phyloP scores from a whole-genome alignment of 2,797 vertebrate genomes.

The Anomalospiza imberbis region DNA sequence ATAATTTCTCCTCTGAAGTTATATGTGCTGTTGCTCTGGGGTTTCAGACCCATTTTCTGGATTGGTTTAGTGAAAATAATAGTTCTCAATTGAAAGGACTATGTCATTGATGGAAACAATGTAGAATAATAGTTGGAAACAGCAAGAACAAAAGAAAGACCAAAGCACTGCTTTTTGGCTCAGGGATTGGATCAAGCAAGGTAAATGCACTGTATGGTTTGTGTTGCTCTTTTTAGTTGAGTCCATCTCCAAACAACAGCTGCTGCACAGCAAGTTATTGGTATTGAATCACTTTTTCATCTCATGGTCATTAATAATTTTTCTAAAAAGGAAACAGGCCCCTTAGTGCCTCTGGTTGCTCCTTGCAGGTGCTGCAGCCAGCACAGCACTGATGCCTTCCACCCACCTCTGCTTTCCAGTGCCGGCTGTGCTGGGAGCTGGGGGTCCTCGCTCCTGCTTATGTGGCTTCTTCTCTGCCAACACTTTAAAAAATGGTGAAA shows the following conservation, averaged over 20 bases:
- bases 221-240: slow-evolving; percentile 36
- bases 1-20: background rate
- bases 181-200: background rate
- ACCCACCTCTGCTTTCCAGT: background rate
- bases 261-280: slow-evolving; percentile 53
- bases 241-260: slow-evolving; percentile 59
- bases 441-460: background rate
- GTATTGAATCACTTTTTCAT: slow-evolving; percentile 55
- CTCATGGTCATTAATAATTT: slow-evolving; percentile 68
- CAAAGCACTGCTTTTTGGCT: background rate
- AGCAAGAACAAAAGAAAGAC: background rate
- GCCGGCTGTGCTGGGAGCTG: background rate
- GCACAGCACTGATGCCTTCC: background rate
- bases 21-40: background rate
- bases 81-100: background rate
- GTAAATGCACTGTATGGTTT: background rate
- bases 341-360: slow-evolving; percentile 15
- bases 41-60: background rate
- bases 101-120: background rate
- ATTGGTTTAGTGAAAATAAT: background rate
- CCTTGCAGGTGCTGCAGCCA: background rate
- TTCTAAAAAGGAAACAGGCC: slow-evolving; percentile 56
- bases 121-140: background rate
- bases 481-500: background rate
- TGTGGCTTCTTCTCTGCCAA: background rate